Percentiles rank a stretch among this genome's conserved stretches.
phyloP scores from a whole-genome alignment of 2,888 invertebrate genomes.

The Stegana nigrithorax region DNA sequence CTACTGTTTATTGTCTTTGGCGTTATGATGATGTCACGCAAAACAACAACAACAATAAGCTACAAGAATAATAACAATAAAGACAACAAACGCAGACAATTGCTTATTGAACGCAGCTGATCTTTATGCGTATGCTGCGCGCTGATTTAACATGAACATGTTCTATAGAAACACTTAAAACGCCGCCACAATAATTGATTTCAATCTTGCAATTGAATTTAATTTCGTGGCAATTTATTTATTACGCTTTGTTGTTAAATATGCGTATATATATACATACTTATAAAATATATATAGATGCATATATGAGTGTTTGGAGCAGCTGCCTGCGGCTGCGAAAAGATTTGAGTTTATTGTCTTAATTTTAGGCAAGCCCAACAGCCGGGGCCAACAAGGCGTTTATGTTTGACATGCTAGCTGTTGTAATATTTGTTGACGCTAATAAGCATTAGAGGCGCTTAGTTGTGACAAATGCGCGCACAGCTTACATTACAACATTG shows the following conservation, averaged over 20 bases:
- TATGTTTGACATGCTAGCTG: neutral
- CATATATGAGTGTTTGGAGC: neutral
- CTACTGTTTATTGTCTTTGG: slow-evolving; percentile 7
- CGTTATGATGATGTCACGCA: neutral
- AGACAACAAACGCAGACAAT: neutral
- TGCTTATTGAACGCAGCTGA: too few species aligned
- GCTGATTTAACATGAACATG: too few species aligned
- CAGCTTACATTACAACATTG: neutral
- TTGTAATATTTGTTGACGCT: neutral
- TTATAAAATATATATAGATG: neutral
- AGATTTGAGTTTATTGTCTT: neutral
- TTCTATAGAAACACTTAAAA: too few species aligned
- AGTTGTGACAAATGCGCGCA: neutral
- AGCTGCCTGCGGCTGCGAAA: neutral
- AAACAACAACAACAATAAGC: slow-evolving; percentile 1
- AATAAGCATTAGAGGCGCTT: neutral
- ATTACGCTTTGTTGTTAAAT: slow-evolving; percentile 14
- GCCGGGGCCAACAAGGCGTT: neutral
- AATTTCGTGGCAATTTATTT: slow-evolving; percentile 50
- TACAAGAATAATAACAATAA: neutral
- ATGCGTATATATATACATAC: too few species aligned
- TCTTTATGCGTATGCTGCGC: too few species aligned
- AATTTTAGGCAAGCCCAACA: too few species aligned
- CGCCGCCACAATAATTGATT: slow-evolving; percentile 55
- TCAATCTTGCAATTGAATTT: slow-evolving; percentile 60